Evolutionary conservation across 2,113 vertebrate genomes (phyloP).

Genomic region (Diphyllodes magnificus): DNA sequence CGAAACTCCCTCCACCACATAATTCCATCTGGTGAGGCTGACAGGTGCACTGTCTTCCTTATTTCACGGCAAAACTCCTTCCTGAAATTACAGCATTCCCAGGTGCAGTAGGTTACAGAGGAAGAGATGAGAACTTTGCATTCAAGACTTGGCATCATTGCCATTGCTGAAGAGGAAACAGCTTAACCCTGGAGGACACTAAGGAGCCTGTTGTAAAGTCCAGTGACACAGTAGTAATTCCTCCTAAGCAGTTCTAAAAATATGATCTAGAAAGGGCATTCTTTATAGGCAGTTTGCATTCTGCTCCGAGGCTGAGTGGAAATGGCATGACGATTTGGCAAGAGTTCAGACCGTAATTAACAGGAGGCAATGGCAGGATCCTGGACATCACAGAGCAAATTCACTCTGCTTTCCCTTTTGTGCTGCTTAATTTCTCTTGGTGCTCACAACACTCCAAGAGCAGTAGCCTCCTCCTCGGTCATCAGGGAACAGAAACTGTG

Average conservation of each 20-base stretch:
- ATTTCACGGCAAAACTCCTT: background rate
- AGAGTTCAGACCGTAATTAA: slow-evolving; percentile 35
- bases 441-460: background rate
- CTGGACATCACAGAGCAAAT: background rate
- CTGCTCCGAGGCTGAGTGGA: slow-evolving; percentile 17
- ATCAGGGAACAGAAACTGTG: background rate
- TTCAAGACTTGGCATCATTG: background rate
- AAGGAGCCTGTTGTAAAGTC: background rate
- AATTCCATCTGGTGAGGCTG: background rate
- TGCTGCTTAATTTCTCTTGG: background rate
- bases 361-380: background rate
- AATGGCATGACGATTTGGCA: background rate
- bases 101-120: background rate
- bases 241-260: slow-evolving; percentile 42
- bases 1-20: background rate
- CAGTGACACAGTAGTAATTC: slow-evolving; percentile 16
- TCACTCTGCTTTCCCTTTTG: background rate
- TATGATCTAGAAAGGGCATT: slow-evolving; percentile 30
- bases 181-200: background rate
- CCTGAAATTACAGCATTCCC: background rate
- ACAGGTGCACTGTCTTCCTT: background rate
- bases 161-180: background rate
- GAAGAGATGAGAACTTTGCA: background rate
- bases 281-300: slow-evolving; percentile 17
- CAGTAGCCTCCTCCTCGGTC: background rate